Percentiles rank a stretch among this genome's conserved stretches.
Evolutionary conservation across 2,888 invertebrate genomes (phyloP).

Genomic region (Rhodophaea formosa): DNA sequence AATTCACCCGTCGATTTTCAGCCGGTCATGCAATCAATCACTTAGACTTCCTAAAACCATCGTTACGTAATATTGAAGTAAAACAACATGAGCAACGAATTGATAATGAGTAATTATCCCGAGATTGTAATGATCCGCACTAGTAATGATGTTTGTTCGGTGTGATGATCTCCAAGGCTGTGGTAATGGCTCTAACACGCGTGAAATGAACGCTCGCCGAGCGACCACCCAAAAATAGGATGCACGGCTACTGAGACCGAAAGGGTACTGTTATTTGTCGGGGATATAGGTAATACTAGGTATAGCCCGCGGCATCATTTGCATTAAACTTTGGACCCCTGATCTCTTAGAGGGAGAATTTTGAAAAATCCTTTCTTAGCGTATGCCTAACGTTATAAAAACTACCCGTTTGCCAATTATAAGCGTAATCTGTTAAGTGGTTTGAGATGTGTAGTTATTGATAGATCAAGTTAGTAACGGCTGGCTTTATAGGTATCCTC

Average conservation of each 20-base stretch:
- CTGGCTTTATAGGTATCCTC: neutral
- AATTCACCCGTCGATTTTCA: no score
- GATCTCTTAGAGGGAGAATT: no score
- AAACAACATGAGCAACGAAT: neutral
- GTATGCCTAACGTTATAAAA: no score
- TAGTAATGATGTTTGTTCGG: conserved; percentile 45
- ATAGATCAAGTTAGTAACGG: no score
- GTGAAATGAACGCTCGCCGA: conserved; percentile 63
- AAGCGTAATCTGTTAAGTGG: no score
- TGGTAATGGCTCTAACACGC: conserved; percentile 53
- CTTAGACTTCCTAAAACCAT: neutral
- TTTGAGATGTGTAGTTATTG: no score
- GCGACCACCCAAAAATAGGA: conserved; percentile 70
- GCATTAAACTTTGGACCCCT: no score
- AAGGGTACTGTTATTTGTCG: neutral
- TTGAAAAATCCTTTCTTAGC: no score
- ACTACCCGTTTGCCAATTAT: no score
- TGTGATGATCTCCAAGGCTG: conserved; percentile 28
- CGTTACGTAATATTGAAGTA: neutral
- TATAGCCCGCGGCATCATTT: no score
- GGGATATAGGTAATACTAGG: neutral
- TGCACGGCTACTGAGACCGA: conserved; percentile 32
- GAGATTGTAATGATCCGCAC: neutral
- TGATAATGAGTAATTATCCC: conserved; percentile 1
- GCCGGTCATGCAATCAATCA: neutral